Evolutionary conservation across 2,888 invertebrate genomes (phyloP).

Genomic region (Ditula angustiorana): DNA sequence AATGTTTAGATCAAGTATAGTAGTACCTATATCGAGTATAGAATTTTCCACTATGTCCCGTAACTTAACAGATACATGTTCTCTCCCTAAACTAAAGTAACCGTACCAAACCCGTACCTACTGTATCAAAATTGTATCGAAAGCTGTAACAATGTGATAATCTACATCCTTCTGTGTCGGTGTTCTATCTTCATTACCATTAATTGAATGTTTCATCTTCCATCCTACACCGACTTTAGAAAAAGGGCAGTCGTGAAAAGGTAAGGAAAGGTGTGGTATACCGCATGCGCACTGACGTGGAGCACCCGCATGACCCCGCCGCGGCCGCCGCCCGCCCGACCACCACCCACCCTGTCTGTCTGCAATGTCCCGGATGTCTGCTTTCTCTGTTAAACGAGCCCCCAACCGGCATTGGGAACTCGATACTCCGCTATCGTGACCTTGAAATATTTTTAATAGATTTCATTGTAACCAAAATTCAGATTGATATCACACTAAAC

Average conservation of each 20-base stretch:
- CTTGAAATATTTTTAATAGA: conserved; percentile 5
- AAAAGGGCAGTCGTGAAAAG: conserved; percentile 95
- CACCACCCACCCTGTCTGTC: conserved; percentile 54
- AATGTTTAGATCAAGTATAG: background rate
- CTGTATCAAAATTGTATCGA: conserved; percentile 3
- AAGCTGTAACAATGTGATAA: conserved; percentile 37
- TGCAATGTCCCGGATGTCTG: conserved; percentile 59
- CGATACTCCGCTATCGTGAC: conserved; percentile 14
- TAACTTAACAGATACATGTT: conserved; percentile 3
- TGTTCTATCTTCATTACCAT: conserved; percentile 76
- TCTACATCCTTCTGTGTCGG: conserved; percentile 57
- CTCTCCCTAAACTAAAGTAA: conserved; percentile 2
- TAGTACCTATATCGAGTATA: background rate
- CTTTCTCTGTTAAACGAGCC: conserved; percentile 62
- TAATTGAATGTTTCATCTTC: conserved; percentile 84
- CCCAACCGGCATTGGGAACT: conserved; percentile 20
- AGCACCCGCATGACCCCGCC: conserved; percentile 77
- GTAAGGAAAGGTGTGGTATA: conserved; percentile 86
- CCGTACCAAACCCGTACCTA: conserved; percentile 6
- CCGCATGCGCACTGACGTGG: conserved; percentile 76
- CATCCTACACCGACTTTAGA: conserved; percentile 87
- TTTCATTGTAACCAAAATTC: background rate
- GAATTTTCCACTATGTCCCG: conserved; percentile 5
- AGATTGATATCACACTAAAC: conserved; percentile 30
- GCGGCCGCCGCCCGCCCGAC: conserved; percentile 41